Conservation (phyloP, 2,888 invertebrate species). For the Polydrusus tereticollis region DNA sequence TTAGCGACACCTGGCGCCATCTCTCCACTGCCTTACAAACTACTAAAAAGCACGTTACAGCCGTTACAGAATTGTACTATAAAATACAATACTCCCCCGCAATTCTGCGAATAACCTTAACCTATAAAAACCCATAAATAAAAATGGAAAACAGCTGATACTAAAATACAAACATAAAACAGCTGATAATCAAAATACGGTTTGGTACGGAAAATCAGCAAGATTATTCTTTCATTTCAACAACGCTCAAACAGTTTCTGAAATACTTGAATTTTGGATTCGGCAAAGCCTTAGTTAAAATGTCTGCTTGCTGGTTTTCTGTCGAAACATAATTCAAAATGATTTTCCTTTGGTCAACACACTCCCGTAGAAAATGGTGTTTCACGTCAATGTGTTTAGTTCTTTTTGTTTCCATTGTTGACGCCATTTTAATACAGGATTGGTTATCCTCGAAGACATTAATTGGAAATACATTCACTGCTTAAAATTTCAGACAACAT, state of each 20-base stretch:
- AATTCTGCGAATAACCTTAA: not conserved
- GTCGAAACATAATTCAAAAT: not conserved
- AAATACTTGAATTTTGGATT: not conserved
- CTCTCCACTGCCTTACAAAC: not conserved
- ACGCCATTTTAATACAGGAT: no score
- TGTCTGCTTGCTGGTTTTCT: not conserved
- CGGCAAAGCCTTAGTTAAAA: not conserved
- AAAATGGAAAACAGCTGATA: not conserved
- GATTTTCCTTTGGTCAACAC: no score
- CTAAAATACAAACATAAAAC: not conserved
- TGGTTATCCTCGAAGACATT: no score
- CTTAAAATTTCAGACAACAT: no score
- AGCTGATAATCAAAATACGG: not conserved
- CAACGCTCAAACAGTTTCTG: not conserved
- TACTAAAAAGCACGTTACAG: not conserved
- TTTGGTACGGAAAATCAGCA: not conserved
- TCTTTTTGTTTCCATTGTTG: no score
- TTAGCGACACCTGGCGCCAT: not conserved
- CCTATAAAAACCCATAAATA: not conserved
- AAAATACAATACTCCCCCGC: not conserved
- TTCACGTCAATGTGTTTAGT: no score
- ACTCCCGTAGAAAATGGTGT: no score
- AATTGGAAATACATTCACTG: no score
- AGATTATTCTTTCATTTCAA: not conserved
- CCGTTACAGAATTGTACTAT: not conserved